Percentiles rank a stretch among this genome's conserved stretches.
Conservation (phyloP, 1,140 invertebrate genomes). For the Drosophila sp. region DNA sequence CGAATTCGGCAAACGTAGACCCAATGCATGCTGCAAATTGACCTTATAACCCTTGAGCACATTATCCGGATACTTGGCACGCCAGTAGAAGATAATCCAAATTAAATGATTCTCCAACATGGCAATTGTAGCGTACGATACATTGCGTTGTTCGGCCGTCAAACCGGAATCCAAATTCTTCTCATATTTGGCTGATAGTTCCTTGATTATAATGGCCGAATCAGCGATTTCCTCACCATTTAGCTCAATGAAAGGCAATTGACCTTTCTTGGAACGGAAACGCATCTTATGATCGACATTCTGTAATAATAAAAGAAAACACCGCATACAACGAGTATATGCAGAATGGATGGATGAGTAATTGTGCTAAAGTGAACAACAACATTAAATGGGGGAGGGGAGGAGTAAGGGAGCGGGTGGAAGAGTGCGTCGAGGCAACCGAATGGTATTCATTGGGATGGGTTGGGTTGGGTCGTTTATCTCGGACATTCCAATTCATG, state of each 20-base stretch:
- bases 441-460: constrained; percentile 5
- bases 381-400: constrained; percentile 18
- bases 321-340: not conserved
- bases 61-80: constrained; percentile 92
- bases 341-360: constrained; percentile 40
- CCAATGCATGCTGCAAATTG: constrained; percentile 93
- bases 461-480: constrained; percentile 15
- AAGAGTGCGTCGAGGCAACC: not conserved
- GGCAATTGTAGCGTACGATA: constrained; percentile 95
- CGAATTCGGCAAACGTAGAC: constrained; percentile 93
- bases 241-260: constrained; percentile 95
- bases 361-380: constrained; percentile 27
- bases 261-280: constrained; percentile 96
- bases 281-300: constrained; percentile 97
- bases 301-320: constrained; percentile 85
- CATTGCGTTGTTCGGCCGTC: constrained; percentile 92
- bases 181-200: constrained; percentile 91
- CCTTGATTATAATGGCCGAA: constrained; percentile 94
- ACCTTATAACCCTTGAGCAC: constrained; percentile 95
- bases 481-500: constrained; percentile 49
- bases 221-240: constrained; percentile 97
- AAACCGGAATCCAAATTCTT: constrained; percentile 92
- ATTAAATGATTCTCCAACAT: constrained; percentile 97
- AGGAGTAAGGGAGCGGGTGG: not conserved
- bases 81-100: constrained; percentile 95